Evolutionary conservation across 2,888 invertebrate species (phyloP).

Genomic region (Agrochola lota): DNA sequence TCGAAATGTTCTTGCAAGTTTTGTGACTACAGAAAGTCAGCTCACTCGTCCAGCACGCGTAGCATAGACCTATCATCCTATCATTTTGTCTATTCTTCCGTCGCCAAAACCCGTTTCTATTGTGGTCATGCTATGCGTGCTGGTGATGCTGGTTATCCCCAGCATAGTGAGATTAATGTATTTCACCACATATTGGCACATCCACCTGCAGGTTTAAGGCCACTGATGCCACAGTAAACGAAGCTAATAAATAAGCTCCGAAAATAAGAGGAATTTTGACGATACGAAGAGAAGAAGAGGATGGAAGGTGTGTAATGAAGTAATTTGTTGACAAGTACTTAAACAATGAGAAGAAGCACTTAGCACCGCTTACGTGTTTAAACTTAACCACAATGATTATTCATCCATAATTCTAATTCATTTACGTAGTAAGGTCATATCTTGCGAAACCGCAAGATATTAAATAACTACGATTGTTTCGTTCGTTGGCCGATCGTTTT

Average conservation of each 20-base stretch:
- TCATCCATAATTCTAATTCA: conserved; percentile 66
- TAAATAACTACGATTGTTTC: conserved; percentile 81
- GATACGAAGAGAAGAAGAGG: not conserved
- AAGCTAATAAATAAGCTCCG: not conserved
- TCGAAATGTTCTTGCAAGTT: no score
- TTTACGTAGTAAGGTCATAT: conserved; percentile 66
- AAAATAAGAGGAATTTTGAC: not conserved
- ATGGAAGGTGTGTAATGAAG: not conserved
- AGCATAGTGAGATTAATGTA: no score
- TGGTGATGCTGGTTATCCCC: no score
- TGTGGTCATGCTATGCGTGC: no score
- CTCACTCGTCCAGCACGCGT: no score
- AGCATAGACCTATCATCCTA: no score
- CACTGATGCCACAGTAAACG: not conserved
- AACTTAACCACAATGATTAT: conserved; percentile 44
- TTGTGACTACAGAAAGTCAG: no score
- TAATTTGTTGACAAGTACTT: not conserved
- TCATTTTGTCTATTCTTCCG: no score
- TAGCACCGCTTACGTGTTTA: not conserved
- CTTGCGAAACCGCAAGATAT: conserved; percentile 65
- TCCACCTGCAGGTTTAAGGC: no score
- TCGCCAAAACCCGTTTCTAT: no score
- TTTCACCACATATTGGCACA: no score
- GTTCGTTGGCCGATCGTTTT: conserved; percentile 79
- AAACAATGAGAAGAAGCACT: not conserved